phyloP scores from a whole-genome alignment of 2,113 vertebrate genomes.

The Pan paniscus region DNA sequence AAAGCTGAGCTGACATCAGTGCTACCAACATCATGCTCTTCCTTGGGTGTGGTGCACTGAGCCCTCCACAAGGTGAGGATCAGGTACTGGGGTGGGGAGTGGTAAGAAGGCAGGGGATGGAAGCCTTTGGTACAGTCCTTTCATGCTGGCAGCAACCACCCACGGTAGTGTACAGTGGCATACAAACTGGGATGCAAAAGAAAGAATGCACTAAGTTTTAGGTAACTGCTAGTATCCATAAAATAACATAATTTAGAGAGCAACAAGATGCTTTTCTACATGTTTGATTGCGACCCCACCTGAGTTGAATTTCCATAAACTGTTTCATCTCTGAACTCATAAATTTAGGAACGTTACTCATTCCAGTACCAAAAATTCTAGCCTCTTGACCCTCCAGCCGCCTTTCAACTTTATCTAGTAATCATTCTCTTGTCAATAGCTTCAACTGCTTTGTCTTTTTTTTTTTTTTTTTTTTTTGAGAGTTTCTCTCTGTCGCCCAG shows the following conservation, averaged over 20 bases:
- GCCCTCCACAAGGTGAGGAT: background rate
- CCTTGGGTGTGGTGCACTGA: background rate
- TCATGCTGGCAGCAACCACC: background rate
- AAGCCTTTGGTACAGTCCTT: background rate
- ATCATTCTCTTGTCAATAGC: background rate
- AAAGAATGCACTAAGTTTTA: background rate
- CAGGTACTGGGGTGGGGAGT: rapidly evolving
- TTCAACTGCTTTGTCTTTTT: background rate
- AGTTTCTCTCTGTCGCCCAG: too few species aligned
- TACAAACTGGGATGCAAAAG: background rate
- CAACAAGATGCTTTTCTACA: background rate
- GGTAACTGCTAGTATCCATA: background rate
- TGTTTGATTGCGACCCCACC: background rate
- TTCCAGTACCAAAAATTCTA: background rate
- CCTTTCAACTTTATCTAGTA: background rate
- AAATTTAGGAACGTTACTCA: background rate
- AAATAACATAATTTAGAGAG: background rate
- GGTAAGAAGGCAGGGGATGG: background rate
- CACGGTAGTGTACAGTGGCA: too few species aligned
- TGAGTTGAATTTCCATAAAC: background rate
- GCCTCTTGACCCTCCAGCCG: background rate
- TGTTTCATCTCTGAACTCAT: background rate
- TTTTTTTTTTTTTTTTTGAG: too few species aligned
- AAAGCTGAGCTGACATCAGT: background rate
- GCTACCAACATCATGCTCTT: background rate